Base-by-base conservation (phyloP, 2,888 invertebrate genomes). In the Hydropsyche betteni region DNA sequence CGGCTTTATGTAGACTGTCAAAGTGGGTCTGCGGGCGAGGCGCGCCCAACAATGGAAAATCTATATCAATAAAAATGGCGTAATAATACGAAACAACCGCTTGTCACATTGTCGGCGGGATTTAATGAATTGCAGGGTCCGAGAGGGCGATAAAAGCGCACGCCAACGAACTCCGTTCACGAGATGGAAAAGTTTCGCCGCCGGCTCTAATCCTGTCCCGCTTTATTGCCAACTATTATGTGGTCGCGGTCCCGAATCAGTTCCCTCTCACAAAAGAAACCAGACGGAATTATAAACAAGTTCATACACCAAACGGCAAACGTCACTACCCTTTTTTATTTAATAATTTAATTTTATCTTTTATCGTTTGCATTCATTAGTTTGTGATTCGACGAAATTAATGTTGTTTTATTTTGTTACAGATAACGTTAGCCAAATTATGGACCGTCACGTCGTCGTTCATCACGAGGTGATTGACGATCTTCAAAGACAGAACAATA, bases 1-100 rank as follows among this genome's bases (percentile, higher is more conserved):
- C 38, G 68, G 75, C 75, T 75, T 75, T 75, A 75, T 75, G 75
- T 70, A 50, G 69, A 69, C 55, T 75, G 75, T 75, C 75, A 55
- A 61, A 70, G 64, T 36, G 68, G 75, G 58, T 14, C 72, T 61
- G 52, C 53, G 61, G 33, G 61, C 33, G 52, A 33, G 38, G 74
- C 38, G 14, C 12, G 50, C 64, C 36, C 24, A 75, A 75, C 75
- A 75, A 75, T 75, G 70, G 58, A 75, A 75, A 75, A 70, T 75
- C 75, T 50, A 70, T 75, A 53, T 69, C 64, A 70, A 75, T 75
- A 75, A 75, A 74, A 70, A 75, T 70, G 61, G 55, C 58, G 70
- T 70, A 61, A 70, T 75, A 34, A 75, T 69, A 70, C 52, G 69
- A 55, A 50, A 69, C 55, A 69, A 69, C 33, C 68, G 58, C 69